These are phyloP conservation scores for Dilophus febrilis DNA, from an alignment of 2,888 invertebrate genomes.

Conservation along the genomic window DNA sequence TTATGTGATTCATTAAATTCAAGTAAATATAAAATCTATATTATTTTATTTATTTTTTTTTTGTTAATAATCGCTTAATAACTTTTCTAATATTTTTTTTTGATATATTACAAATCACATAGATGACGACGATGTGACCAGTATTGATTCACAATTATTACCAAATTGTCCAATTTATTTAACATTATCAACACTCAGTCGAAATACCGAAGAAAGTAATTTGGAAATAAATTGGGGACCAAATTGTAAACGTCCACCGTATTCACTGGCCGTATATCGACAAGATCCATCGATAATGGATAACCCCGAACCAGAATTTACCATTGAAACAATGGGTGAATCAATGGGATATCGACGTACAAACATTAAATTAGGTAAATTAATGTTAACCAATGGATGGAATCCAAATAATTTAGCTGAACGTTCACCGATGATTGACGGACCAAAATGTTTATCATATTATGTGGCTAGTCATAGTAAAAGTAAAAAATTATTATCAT, in stretches of 20 bases:
- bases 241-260: slow-evolving; percentile 21
- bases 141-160: slow-evolving; percentile 8
- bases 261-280: slow-evolving; percentile 25
- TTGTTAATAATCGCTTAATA: slow-evolving; percentile 6
- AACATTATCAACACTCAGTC: slow-evolving; percentile 22
- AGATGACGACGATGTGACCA: too few species aligned
- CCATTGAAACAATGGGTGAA: slow-evolving; percentile 14
- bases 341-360: slow-evolving; percentile 20
- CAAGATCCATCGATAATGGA: slow-evolving; percentile 24
- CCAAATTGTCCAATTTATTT: slow-evolving; percentile 22
- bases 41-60: too few species aligned
- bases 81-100: slow-evolving; percentile 13
- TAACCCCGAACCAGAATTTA: slow-evolving; percentile 18
- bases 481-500: slow-evolving; percentile 39
- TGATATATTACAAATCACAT: too few species aligned
- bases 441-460: slow-evolving; percentile 47
- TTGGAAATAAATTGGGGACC: slow-evolving; percentile 27
- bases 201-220: slow-evolving; percentile 18
- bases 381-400: slow-evolving; percentile 43
- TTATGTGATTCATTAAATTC: too few species aligned
- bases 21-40: too few species aligned
- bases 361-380: slow-evolving; percentile 36
- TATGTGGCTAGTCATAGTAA: slow-evolving; percentile 52
- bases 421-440: slow-evolving; percentile 18
- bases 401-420: slow-evolving; percentile 25